Conservation (phyloP, 2,797 vertebrate species). For the Lepus oiostolus region DNA sequence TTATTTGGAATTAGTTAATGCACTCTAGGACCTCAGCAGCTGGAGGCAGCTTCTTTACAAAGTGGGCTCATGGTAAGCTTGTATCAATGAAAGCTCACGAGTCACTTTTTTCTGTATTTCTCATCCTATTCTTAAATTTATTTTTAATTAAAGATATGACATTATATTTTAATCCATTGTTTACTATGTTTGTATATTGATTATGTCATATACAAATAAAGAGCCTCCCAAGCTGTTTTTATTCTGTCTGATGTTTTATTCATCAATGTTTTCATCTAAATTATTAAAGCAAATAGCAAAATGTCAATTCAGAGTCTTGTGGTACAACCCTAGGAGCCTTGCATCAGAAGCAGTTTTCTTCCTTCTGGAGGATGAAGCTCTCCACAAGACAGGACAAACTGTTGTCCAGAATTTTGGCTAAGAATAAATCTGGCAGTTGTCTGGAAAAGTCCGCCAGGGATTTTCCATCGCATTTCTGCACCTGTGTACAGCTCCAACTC, state of each 20-base stretch:
- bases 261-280: not conserved
- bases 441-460: not conserved
- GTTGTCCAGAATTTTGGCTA: not conserved
- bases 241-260: not conserved
- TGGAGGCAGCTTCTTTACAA: not conserved
- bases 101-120: constrained; percentile 1
- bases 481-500: no score
- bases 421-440: not conserved
- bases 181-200: not conserved
- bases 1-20: not conserved
- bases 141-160: not conserved
- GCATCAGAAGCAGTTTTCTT: constrained; percentile 18
- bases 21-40: not conserved
- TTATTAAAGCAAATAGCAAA: not conserved
- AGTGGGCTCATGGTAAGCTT: not conserved
- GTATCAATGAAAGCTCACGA: not conserved
- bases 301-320: not conserved
- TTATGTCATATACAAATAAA: not conserved
- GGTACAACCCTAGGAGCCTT: not conserved
- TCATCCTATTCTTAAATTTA: not conserved
- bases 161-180: not conserved
- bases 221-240: not conserved
- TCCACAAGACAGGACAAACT: not conserved
- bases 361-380: not conserved
- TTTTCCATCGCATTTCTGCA: not conserved